Conservation (phyloP, 2,888 invertebrate genomes). For the Colostygia pectinataria region DNA sequence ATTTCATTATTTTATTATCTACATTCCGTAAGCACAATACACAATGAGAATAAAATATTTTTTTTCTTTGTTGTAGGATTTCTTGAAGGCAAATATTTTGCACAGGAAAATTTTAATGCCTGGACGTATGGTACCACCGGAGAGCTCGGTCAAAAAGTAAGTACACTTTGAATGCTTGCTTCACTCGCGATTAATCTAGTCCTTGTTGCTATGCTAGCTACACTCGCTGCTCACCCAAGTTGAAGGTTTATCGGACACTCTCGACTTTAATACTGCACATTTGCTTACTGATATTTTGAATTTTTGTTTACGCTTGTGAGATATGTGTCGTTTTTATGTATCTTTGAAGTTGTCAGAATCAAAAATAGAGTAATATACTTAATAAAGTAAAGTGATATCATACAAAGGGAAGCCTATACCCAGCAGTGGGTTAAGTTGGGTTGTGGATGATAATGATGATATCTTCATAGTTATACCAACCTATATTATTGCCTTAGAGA, state of each 20-base stretch:
- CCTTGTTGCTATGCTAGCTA: constrained; percentile 24
- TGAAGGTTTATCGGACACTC: constrained; percentile 44
- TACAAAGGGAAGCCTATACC: too few species aligned
- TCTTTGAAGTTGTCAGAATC: neutral
- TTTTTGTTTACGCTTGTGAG: neutral
- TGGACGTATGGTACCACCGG: constrained; percentile 69
- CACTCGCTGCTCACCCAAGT: constrained; percentile 43
- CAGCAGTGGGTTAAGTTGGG: too few species aligned
- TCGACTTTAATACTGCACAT: constrained; percentile 13
- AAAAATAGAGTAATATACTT: too few species aligned
- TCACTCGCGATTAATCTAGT: constrained; percentile 51
- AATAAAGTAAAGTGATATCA: too few species aligned
- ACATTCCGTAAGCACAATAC: neutral
- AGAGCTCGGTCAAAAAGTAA: constrained; percentile 65
- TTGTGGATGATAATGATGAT: neutral
- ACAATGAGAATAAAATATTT: constrained; percentile 15
- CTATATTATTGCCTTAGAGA: constrained; percentile 24
- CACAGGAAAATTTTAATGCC: constrained; percentile 73
- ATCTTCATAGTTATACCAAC: constrained; percentile 1
- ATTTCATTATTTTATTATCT: neutral
- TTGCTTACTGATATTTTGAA: constrained; percentile 5
- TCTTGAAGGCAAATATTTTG: constrained; percentile 57
- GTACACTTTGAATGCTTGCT: constrained; percentile 46
- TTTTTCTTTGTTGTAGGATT: constrained; percentile 64
- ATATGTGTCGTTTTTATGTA: neutral